Base-by-base conservation (phyloP, 2,888 invertebrate genomes). In the Apotomis betuletana region DNA sequence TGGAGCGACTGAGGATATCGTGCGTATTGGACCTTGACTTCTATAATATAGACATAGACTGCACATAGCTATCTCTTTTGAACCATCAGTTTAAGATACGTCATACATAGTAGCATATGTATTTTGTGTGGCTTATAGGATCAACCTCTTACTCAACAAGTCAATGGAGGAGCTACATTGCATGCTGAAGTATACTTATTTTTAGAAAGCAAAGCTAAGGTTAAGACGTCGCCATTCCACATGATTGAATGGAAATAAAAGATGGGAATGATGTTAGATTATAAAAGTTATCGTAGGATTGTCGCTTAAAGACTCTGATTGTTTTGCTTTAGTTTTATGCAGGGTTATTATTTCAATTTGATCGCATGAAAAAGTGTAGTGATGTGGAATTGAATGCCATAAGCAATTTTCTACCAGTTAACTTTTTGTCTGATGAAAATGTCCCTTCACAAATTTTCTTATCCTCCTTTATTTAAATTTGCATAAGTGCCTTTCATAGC, bases 401-500 rank as follows among this genome's bases (percentile, higher is more conserved):
- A 27, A 27, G 27, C 27, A 1, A 27, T 27, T 27, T 27, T 2
- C 27, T 27, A 27, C 27, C 27, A 6, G 6, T 41, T 41, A 6
- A 41, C 41, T 41, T 41, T 41, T 41, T 41, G 41, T 5, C 6
- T 6, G 41, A 6, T 41, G 5, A 41, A 41, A 41, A 41, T 41
- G 1, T 3, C 4, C 0, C 5, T 6, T 41, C 41, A 41, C 41
- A 41, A 41, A 5, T 41, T 2, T 41, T 41, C 41, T 41, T 41
- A 41, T 4, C 5, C 41, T 5, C 5, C 10, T 38, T 9, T 52
- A 9, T 36, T 52, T 38, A 6, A 44, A 65, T 65, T 65, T 65
- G 64, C 64, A 65, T 65, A 65, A 65, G 27, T 27, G 13, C 51
- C 13, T 9, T 49, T 10, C 15, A 36, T n/a, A 65, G 12, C 38